A percentile compares a stretch with the other conserved stretches of the same genome.
phyloP scores from a whole-genome alignment of 2,113 vertebrate species.

The Protobothrops flavoviridis region DNA sequence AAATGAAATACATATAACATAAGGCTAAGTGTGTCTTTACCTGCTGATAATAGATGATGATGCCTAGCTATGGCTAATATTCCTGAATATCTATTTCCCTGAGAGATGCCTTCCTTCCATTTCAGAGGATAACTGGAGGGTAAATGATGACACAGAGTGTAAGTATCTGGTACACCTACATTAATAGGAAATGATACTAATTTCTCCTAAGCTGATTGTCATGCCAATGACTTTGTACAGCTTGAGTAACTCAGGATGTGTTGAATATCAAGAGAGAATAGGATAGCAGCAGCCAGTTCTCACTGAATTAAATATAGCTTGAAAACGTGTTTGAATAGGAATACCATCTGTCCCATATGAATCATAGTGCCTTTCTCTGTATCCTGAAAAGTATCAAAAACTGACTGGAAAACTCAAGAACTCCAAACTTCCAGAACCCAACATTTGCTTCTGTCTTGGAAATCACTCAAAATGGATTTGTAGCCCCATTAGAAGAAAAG shows the following conservation, averaged over 20 bases:
- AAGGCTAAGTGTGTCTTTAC: not conserved
- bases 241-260: not conserved
- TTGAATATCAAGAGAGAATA: not conserved
- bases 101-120: not conserved
- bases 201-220: not conserved
- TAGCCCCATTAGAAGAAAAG: not conserved
- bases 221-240: not conserved
- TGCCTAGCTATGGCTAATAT: not conserved
- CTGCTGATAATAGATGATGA: not conserved
- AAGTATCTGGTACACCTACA: not conserved
- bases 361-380: not conserved
- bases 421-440: not conserved
- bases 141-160: not conserved
- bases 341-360: conserved; percentile 15
- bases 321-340: not conserved
- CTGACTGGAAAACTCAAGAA: not conserved
- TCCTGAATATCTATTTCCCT: not conserved
- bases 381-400: not conserved
- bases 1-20: not conserved
- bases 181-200: not conserved
- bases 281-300: not conserved
- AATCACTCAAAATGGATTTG: not conserved
- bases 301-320: conserved; percentile 4
- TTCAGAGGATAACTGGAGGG: not conserved
- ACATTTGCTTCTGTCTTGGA: not conserved